These are phyloP conservation scores for Alectoris magna DNA, from an alignment of 2,797 vertebrate species.

Conservation along the genomic window DNA sequence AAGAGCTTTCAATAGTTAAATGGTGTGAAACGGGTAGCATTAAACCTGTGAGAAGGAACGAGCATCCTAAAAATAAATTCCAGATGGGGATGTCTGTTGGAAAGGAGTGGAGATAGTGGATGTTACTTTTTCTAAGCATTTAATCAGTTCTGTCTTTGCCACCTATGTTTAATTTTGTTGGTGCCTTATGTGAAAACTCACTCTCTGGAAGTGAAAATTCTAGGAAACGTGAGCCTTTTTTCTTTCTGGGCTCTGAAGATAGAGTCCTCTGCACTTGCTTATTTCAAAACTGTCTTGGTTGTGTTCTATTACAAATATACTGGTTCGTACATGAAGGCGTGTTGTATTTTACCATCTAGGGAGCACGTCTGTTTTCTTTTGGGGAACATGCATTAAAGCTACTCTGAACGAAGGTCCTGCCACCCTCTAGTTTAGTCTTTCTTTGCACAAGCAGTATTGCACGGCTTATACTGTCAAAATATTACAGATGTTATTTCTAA, in stretches of 20 bases:
- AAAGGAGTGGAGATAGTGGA: slow-evolving; percentile 75
- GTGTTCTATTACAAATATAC: neutral
- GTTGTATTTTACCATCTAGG: neutral
- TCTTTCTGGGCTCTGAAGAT: neutral
- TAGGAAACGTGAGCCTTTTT: neutral
- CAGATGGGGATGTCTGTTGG: slow-evolving; percentile 86
- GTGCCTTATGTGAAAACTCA: neutral
- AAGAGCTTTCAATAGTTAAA: slow-evolving; percentile 84
- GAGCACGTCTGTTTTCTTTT: neutral
- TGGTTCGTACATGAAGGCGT: neutral
- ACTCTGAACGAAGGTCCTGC: neutral
- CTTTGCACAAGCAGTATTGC: neutral
- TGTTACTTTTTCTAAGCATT: neutral
- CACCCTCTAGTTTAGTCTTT: neutral
- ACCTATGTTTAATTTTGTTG: slow-evolving; percentile 34
- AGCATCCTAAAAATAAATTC: slow-evolving; percentile 89
- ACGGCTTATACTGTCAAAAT: neutral
- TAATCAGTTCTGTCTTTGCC: slow-evolving; percentile 12
- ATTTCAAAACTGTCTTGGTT: neutral
- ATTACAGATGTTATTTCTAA: neutral
- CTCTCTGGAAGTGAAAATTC: neutral
- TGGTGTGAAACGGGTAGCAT: slow-evolving; percentile 81
- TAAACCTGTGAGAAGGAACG: slow-evolving; percentile 81
- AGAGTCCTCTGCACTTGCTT: neutral
- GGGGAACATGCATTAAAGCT: neutral